These are phyloP conservation scores for Ranitomeya variabilis DNA, from an alignment of 2,113 vertebrate species.

Conservation along the genomic window DNA sequence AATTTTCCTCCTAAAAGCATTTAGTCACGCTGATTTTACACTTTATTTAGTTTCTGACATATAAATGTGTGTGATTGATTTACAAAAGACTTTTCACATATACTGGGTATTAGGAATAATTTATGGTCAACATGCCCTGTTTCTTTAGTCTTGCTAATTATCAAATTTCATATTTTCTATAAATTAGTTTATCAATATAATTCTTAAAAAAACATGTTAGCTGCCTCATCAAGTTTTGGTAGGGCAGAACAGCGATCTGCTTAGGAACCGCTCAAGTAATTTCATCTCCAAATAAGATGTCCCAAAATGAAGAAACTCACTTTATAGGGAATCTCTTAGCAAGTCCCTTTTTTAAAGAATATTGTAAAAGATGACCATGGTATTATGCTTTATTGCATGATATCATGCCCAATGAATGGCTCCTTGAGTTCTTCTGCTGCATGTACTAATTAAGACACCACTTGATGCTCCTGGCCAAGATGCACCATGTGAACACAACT, in stretches of 20 bases:
- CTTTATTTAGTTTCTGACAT: neutral
- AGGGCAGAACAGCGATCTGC: neutral
- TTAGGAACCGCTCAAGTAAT: neutral
- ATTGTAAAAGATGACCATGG: too few species aligned
- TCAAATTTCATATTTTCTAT: neutral
- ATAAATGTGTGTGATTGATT: neutral
- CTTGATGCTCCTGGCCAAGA: neutral
- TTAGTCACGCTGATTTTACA: slow-evolving; percentile 1
- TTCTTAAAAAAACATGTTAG: neutral
- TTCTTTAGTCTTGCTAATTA: neutral
- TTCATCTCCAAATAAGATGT: neutral
- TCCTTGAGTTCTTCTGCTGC: neutral
- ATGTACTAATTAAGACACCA: neutral
- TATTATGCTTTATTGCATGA: too few species aligned
- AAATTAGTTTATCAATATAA: neutral
- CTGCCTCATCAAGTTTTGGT: neutral
- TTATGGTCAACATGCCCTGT: neutral
- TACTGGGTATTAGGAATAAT: too few species aligned
- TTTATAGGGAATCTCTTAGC: neutral
- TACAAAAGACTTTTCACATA: neutral
- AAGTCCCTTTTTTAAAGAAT: too few species aligned
- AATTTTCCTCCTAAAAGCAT: slow-evolving; percentile 51
- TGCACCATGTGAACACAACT: neutral
- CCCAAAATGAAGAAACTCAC: neutral
- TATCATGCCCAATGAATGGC: neutral